phyloP scores from a whole-genome alignment of 2,113 vertebrate species.

The Eublepharis macularius region DNA sequence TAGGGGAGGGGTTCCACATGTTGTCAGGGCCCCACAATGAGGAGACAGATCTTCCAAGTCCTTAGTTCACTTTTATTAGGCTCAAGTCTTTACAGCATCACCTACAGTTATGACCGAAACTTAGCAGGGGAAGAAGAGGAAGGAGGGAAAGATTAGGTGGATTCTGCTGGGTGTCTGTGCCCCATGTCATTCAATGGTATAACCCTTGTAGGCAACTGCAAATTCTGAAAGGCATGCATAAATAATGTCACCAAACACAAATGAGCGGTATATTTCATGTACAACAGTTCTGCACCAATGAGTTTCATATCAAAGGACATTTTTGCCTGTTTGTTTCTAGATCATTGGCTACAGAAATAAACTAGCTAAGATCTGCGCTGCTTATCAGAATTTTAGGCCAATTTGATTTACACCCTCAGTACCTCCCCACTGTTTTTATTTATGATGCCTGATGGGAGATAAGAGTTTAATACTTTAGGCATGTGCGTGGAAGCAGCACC shows the following conservation, averaged over 20 bases:
- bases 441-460: not conserved
- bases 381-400: not conserved
- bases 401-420: not conserved
- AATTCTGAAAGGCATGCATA: not conserved
- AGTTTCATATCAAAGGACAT: not conserved
- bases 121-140: not conserved
- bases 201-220: not conserved
- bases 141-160: not conserved
- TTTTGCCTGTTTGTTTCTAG: not conserved
- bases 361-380: not conserved
- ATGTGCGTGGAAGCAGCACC: not conserved
- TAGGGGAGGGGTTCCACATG: not conserved
- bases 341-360: not conserved
- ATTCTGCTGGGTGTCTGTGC: not conserved
- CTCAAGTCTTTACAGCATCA: not conserved
- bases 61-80: not conserved
- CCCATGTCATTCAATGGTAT: not conserved
- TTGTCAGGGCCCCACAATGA: not conserved
- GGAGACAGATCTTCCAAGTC: not conserved
- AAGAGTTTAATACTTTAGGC: not conserved
- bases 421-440: not conserved
- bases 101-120: not conserved
- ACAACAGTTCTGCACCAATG: too few species aligned
- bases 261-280: not conserved
- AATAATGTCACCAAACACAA: not conserved